phyloP scores from a whole-genome alignment of 2,888 invertebrate genomes.

The Scrobipalpa atriplicella region DNA sequence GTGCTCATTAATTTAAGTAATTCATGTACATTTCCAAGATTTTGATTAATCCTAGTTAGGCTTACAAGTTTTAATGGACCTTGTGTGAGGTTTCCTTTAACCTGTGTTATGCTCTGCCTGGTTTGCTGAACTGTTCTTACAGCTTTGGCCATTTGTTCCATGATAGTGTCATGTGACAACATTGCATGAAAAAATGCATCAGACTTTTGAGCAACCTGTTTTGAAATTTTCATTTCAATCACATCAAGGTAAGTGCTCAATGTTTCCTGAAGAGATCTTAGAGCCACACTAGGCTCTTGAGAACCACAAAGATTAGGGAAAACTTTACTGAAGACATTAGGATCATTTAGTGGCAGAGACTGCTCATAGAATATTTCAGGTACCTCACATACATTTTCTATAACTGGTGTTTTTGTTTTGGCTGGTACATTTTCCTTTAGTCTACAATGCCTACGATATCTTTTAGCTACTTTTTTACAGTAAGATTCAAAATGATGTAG shows the following conservation, averaged over 20 bases:
- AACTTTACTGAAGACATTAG: constrained; percentile 91
- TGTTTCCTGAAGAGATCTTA: constrained; percentile 92
- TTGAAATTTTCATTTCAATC: constrained; percentile 96
- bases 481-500: constrained; percentile 94
- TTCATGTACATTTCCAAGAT: constrained; percentile 86
- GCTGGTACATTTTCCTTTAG: constrained; percentile 71
- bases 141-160: constrained; percentile 96
- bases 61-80: constrained; percentile 91
- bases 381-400: constrained; percentile 85
- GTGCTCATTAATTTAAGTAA: constrained; percentile 95
- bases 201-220: constrained; percentile 96
- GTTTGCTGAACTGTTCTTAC: constrained; percentile 88
- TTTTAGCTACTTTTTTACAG: constrained; percentile 88
- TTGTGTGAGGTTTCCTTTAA: constrained; percentile 90
- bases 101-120: constrained; percentile 88
- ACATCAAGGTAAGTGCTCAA: constrained; percentile 97
- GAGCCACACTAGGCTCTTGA: constrained; percentile 84
- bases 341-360: constrained; percentile 90
- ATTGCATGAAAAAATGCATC: constrained; percentile 99
- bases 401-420: constrained; percentile 72
- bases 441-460: constrained; percentile 85
- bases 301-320: constrained; percentile 86
- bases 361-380: constrained; percentile 93
- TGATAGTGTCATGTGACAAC: constrained; percentile 98
- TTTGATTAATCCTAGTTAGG: constrained; percentile 85